phyloP scores from a whole-genome alignment of 2,888 invertebrate species.

The Liopterus haemorrhoidalis region DNA sequence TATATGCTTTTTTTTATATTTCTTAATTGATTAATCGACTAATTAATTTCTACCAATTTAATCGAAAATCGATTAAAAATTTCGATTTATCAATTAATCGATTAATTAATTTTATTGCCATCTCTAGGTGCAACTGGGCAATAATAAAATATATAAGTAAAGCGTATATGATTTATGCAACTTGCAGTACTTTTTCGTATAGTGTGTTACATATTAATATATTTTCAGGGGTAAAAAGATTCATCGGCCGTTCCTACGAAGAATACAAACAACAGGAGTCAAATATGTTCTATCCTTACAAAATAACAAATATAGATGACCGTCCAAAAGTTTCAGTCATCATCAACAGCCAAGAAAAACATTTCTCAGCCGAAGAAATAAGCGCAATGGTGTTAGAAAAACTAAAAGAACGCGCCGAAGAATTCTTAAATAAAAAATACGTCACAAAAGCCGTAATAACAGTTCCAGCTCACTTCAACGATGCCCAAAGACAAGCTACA shows the following conservation, averaged over 20 bases:
- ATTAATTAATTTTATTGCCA: no score
- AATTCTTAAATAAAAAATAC: conserved; percentile 68
- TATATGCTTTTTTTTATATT: no score
- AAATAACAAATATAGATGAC: conserved; percentile 63
- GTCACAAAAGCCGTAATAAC: conserved; percentile 76
- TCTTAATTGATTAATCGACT: no score
- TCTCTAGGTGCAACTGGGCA: no score
- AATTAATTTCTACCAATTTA: no score
- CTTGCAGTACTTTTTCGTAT: no score
- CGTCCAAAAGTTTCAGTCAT: conserved; percentile 69
- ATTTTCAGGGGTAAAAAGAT: conserved; percentile 75
- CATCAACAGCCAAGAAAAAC: conserved; percentile 74
- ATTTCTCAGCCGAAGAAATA: conserved; percentile 77
- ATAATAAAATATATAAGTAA: no score
- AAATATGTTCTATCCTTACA: conserved; percentile 84
- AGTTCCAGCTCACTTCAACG: conserved; percentile 79
- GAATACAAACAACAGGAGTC: conserved; percentile 77
- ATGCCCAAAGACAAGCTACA: conserved; percentile 78
- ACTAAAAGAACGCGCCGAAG: conserved; percentile 81
- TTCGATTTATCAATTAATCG: no score
- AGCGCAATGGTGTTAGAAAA: conserved; percentile 80
- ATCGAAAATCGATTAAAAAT: no score
- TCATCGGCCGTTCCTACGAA: conserved; percentile 78
- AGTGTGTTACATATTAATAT: no score
- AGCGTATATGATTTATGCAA: no score